Evolutionary conservation across 2,888 invertebrate species (phyloP), one percentile per base, ranked within the genome.

Genomic region (Copidosoma aretas): DNA sequence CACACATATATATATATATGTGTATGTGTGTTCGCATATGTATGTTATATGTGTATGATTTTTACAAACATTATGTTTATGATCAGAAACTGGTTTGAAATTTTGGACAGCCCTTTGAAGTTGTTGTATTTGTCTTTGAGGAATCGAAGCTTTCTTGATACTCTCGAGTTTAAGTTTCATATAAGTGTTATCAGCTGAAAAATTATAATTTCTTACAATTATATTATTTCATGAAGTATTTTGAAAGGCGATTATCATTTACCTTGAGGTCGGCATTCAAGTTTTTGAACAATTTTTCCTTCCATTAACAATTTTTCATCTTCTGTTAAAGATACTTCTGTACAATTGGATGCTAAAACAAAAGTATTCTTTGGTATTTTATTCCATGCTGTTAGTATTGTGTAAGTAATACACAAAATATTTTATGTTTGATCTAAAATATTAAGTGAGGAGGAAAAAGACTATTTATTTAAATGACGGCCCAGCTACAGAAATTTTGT

Each of bases 261-360:
- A 83, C 83, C 93, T 80, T 92, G 91, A 0, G 97, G 97, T 57
- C 93, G 89, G 82, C 97, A 98, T 85, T 98, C 98, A 43, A 97
- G 86, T 82, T 96, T 94, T 82, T 97, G 97, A n/a, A 95, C 95
- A 77, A 98, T 97, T 81, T 93, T 90, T 0, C 98, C 98, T 85
- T 97, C 96, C 89, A 98, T 91, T 72, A 89, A 91, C 5, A 97
- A 86, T 80, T 94, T 94, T 77, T 95, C 94, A 46, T 89, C 86
- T 84, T 94, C 94, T 49, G 92, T 91, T 54, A 91, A 86, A 57
- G 91, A 88, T 51, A 90, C 84, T 82, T 91, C 91, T 2, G 88
- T 87, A 80, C 79, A 12, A 60, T 88, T 87, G 53, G 87, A 82
- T 73, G 90, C 90, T 91, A 77, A 70, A 77, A 57, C 66, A 39